phyloP scores from a whole-genome alignment of 2,797 vertebrate species.

The Falco naumanni region DNA sequence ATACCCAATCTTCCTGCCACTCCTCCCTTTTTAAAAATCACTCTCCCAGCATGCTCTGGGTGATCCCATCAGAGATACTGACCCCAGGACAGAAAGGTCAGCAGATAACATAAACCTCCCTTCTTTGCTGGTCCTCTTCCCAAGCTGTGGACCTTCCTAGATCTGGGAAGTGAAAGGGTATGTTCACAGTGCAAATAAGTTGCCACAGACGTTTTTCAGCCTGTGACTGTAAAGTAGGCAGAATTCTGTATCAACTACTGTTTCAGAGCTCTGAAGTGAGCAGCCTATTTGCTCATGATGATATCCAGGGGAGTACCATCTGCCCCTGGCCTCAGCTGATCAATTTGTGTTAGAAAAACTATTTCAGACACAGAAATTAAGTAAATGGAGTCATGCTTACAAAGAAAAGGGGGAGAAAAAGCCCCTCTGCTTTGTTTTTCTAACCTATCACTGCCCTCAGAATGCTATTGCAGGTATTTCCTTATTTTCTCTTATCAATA shows the following conservation, averaged over 20 bases:
- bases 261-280: not conserved
- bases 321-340: not conserved
- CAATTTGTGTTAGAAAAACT: not conserved
- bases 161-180: not conserved
- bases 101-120: not conserved
- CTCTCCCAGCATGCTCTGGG: not conserved
- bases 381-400: not conserved
- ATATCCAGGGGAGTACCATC: not conserved
- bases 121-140: not conserved
- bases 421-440: not conserved
- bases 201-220: not conserved
- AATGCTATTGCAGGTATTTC: not conserved
- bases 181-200: not conserved
- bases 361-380: not conserved
- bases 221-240: not conserved
- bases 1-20: not conserved
- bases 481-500: slow-evolving; percentile 6
- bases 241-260: not conserved
- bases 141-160: not conserved
- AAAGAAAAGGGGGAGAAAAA: not conserved
- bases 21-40: not conserved
- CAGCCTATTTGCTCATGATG: not conserved
- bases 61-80: not conserved
- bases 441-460: not conserved
- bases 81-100: not conserved